Base-by-base conservation (phyloP, 2,797 vertebrate genomes). In the Periophthalmus magnuspinnatus region DNA sequence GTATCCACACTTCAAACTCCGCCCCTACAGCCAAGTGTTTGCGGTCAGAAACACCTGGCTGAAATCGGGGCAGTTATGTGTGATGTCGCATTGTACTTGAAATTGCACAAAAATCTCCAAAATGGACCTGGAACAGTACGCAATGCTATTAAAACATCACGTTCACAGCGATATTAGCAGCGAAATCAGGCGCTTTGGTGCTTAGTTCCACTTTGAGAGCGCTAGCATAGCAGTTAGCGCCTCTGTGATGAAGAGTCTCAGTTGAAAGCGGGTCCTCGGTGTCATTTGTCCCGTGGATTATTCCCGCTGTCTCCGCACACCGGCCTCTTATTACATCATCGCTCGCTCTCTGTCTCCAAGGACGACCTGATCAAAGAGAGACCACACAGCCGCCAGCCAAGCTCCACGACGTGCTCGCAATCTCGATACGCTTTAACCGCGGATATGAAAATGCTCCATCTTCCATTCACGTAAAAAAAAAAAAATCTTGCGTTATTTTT, bases 251-350 rank as follows among this genome's bases (percentile, higher is more conserved):
- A 21, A 22, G 0, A 7, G 38, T 24, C 13, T 24, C 41, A 21
- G 21, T 22, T 47, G 61, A 63, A 5, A 28, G 38, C 8, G 63
- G 61, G 61, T 64, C 72, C 74, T 69, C 71, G 69, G 66, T 77
- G 70, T 84, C 81, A 84, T 83, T 88, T 74, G 77, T 86, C 83
- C 74, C 33, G 62, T 67, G 82, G 79, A 86, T 87, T 83, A 84
- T 88, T 88, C 74, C 86, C 84, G 81, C 77, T 33, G 50, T 81
- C 24, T 36, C 72, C 59, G 65, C 5, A 8, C 21, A 52, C 65
- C 71, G 71, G 86, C 84, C 75, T 74, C 71, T 84, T 85, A 84
- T 90, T 87, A 82, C 83, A 88, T 92, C 86, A 90, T 71, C 71
- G 80, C 68, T 76, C 79, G 82, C 75, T 32, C 56, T 58, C 80